Conservation (phyloP, 2,888 invertebrate species). For the Chironomus tentans region DNA sequence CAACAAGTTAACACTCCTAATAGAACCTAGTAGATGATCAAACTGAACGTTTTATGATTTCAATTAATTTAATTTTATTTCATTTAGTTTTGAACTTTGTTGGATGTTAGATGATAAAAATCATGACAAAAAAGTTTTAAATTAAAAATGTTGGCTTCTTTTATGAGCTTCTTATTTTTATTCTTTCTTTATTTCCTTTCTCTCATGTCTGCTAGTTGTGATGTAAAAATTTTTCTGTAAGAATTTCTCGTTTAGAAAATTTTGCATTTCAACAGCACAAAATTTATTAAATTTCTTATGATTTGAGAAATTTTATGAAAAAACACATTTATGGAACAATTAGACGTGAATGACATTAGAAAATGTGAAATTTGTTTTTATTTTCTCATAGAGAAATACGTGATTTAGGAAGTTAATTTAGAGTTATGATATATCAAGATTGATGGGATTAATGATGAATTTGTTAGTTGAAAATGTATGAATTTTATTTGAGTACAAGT, state of each 20-base stretch:
- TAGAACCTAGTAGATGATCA: not conserved
- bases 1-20: not conserved
- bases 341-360: not conserved
- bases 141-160: not conserved
- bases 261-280: too few species aligned
- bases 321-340: constrained; percentile 7
- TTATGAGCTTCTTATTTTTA: not conserved
- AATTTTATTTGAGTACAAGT: too few species aligned
- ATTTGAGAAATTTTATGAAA: not conserved
- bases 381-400: not conserved
- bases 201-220: too few species aligned
- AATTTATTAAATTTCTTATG: too few species aligned
- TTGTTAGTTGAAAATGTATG: not conserved
- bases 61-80: not conserved
- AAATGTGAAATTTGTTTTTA: not conserved
- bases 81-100: not conserved
- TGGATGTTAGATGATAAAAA: not conserved
- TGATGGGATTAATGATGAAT: not conserved
- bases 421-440: not conserved
- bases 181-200: not conserved
- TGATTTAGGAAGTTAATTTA: not conserved
- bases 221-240: too few species aligned
- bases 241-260: too few species aligned
- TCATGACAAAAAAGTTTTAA: not conserved
- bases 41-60: not conserved